These are phyloP conservation scores for Chromobotia macracanthus DNA, from an alignment of 2,797 vertebrate genomes.

Conservation along the genomic window DNA sequence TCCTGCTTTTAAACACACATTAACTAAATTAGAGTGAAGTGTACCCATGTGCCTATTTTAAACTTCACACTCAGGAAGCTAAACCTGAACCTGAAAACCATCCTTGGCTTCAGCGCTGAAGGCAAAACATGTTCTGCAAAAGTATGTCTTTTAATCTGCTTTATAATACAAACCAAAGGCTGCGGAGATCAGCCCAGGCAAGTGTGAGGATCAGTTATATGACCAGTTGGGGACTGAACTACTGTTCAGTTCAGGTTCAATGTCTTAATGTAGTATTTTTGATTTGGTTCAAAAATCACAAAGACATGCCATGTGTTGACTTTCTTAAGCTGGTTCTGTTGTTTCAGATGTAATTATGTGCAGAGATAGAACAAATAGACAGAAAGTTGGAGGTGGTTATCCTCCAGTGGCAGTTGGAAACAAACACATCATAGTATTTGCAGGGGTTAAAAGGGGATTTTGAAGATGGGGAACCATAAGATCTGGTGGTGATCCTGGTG, in stretches of 20 bases:
- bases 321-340: background rate
- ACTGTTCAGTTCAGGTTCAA: slow-evolving; percentile 11
- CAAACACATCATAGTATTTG: background rate
- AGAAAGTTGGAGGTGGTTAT: background rate
- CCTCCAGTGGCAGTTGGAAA: background rate
- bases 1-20: slow-evolving; percentile 48
- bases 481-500: background rate
- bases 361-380: background rate
- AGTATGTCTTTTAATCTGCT: slow-evolving; percentile 7
- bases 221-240: background rate
- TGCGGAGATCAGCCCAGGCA: background rate
- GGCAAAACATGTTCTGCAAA: slow-evolving; percentile 32
- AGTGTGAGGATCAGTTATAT: slow-evolving; percentile 16
- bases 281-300: no score
- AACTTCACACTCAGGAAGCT: slow-evolving; percentile 40
- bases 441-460: background rate
- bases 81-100: slow-evolving; percentile 37
- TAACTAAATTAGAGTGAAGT: slow-evolving; percentile 46
- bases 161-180: slow-evolving; percentile 1
- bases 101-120: slow-evolving; percentile 11
- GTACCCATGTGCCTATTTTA: slow-evolving; percentile 47
- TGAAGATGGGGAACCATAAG: background rate
- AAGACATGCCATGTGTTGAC: no score
- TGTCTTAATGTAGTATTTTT: background rate
- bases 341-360: background rate